These are phyloP conservation scores for Myotis vivesi DNA, from an alignment of 2,797 vertebrate species.

Conservation along the genomic window DNA sequence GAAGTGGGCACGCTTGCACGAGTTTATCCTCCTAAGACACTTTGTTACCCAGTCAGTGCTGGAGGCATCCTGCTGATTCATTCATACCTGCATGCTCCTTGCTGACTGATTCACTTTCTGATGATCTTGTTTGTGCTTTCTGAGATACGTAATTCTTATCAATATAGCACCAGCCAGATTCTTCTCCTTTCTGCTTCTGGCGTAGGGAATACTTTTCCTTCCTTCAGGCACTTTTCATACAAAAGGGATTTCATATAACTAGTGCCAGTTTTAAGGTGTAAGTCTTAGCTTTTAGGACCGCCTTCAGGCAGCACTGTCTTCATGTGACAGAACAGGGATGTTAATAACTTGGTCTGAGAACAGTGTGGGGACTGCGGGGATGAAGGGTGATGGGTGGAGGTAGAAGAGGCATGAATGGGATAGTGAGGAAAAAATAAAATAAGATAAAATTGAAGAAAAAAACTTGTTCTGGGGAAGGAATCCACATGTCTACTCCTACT, in stretches of 20 bases:
- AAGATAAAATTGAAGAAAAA: no score
- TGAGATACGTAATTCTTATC: constrained; percentile 12
- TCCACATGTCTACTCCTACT: background rate
- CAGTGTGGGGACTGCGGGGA: no score
- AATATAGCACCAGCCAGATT: background rate
- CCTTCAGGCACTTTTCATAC: background rate
- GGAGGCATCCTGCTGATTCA: background rate
- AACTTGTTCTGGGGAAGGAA: background rate
- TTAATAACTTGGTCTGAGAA: background rate
- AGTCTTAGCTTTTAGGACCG: background rate
- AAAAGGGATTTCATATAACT: background rate
- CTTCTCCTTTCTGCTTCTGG: background rate
- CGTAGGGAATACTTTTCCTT: background rate
- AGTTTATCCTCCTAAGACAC: constrained; percentile 17
- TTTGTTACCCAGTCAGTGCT: background rate
- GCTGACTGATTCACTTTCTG: constrained; percentile 16
- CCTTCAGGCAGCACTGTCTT: background rate
- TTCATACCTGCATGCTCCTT: background rate
- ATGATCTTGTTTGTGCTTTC: background rate
- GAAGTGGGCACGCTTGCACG: background rate
- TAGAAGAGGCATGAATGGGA: no score
- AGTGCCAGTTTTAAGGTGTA: background rate
- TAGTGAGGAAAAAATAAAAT: no score
- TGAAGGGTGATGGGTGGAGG: no score
- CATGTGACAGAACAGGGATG: background rate